Conservation (phyloP, 2,113 vertebrate genomes). For the Varanus salvator region DNA sequence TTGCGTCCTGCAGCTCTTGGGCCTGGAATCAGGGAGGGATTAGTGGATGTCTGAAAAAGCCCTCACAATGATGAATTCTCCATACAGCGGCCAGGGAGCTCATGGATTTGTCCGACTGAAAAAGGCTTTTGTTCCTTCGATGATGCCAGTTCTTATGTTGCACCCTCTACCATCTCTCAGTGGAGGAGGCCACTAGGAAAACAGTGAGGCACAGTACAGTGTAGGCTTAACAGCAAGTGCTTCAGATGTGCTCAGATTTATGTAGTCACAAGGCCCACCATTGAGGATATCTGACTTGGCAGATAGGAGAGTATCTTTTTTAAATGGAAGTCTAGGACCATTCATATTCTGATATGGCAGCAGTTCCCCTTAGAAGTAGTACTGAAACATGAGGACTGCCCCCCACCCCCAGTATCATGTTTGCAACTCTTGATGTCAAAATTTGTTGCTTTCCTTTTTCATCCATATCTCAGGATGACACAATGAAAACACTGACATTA, state of each 20-base stretch:
- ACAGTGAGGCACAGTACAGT: background rate
- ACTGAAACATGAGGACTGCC: background rate
- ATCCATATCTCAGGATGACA: background rate
- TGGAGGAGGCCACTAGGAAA: background rate
- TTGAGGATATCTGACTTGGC: background rate
- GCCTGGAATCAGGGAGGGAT: conserved; percentile 13
- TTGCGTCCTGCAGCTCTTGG: conserved; percentile 1
- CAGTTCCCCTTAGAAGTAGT: background rate
- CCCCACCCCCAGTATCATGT: background rate
- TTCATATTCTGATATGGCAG: background rate
- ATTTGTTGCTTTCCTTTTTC: background rate
- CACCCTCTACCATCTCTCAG: background rate
- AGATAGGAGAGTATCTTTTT: background rate
- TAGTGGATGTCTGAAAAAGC: conserved; percentile 8
- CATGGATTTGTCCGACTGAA: background rate
- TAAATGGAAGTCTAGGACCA: too few relatives aligned
- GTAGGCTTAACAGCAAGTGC: background rate
- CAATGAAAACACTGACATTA: background rate
- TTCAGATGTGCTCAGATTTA: conserved; percentile 5
- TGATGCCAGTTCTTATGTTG: background rate
- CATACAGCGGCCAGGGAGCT: background rate
- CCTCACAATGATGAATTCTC: background rate
- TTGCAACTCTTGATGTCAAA: background rate
- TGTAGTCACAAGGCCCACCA: background rate
- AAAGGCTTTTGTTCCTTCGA: background rate